Evolutionary conservation across 2,797 vertebrate species (phyloP), one percentile per base, ranked within the genome.

Genomic region (Sebastes iracundus): DNA sequence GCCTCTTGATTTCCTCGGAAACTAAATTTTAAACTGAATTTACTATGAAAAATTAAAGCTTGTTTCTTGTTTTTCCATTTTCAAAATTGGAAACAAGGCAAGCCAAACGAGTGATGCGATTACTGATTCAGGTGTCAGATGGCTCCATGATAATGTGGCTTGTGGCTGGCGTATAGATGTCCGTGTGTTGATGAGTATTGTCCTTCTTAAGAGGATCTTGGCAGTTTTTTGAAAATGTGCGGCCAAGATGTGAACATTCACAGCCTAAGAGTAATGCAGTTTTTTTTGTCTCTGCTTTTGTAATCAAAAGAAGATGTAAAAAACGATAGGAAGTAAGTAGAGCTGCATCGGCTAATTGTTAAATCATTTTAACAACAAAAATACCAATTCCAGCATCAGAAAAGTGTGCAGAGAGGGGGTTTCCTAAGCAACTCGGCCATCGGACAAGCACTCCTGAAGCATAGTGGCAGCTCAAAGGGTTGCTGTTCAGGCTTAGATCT

Each of bases 161-260:
- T 68, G 25, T 20, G 8, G 8, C 25, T 59, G 58, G 55, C 14
- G 22, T 30, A 11, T 9, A n/a, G n/a, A 72, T 38, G 22, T 18
- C 30, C 42, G 33, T 66, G 42, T 55, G 42, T 7, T 61, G 38
- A 35, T 25, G 28, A 46, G 7, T 59, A 8, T 59, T 55, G 27
- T 66, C 16, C 14, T 59, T 23, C 18, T 55, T 30, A 46, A 59
- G 18, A 80, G 27, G 14, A 67, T 77, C 49, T 3, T 64, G 9
- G 11, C 14, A 64, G 35, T 64, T 61, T 23, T 23, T 28, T 66
- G 46, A 77, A 73, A 38, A 75, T 75, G 62, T 59, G 49, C 67
- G 53, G 32, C 20, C 42, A 42, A 38, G 32, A 61, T 22, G 42
- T 55, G 13, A 72, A 59, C 55, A 42, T 66, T 66, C n/a, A 32